Evolutionary conservation across 2,113 vertebrate genomes (phyloP).

Genomic region (Casuarius casuarius): DNA sequence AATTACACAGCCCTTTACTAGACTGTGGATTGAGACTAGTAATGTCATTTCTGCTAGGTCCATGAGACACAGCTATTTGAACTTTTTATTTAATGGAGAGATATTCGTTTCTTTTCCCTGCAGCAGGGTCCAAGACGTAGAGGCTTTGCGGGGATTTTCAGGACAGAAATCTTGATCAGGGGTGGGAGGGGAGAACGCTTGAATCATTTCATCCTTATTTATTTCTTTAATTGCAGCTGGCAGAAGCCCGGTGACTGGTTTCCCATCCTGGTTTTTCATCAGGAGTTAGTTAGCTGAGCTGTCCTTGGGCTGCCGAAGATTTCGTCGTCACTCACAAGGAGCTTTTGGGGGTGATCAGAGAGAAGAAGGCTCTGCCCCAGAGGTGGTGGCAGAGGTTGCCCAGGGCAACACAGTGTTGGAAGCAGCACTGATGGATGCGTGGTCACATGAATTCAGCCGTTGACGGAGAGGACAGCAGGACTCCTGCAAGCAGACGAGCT

Average conservation of each 20-base stretch:
- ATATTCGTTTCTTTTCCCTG: background rate
- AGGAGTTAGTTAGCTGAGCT: background rate
- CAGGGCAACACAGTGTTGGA: background rate
- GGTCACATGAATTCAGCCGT: background rate
- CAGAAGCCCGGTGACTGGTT: background rate
- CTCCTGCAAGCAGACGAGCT: background rate
- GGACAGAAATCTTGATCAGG: background rate
- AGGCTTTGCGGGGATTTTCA: background rate
- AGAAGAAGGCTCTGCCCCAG: background rate
- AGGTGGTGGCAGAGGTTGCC: background rate
- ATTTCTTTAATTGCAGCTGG: background rate
- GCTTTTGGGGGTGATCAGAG: background rate
- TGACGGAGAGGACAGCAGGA: background rate
- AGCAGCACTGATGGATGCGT: accelerated
- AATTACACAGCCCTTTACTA: background rate
- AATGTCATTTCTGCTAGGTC: background rate
- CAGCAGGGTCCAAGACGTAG: background rate
- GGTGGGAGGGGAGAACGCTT: accelerated
- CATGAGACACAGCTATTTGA: background rate
- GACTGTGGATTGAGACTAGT: background rate
- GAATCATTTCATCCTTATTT: background rate
- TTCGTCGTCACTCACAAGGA: accelerated
- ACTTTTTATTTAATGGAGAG: background rate
- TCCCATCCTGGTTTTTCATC: background rate
- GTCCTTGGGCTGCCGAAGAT: background rate